phyloP scores from a whole-genome alignment of 1,140 invertebrate species.

The Caerostris darwini region DNA sequence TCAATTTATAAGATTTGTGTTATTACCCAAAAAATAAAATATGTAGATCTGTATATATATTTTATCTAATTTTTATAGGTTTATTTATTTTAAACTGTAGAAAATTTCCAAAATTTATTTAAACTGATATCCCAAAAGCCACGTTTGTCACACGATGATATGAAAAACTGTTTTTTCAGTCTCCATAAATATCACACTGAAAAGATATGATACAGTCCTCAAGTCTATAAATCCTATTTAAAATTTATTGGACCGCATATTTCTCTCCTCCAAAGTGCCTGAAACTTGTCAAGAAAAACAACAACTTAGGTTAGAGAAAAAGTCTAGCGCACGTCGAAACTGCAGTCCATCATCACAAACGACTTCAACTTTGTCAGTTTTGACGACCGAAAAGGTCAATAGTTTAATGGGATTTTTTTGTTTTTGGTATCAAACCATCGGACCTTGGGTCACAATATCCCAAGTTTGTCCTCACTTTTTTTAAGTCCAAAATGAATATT shows the following conservation, averaged over 20 bases:
- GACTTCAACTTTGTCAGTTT: conserved; percentile 1
- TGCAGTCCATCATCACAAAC: background rate
- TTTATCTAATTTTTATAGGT: too few species aligned
- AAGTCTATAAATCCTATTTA: background rate
- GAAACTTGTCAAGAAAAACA: background rate
- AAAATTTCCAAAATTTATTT: too few species aligned
- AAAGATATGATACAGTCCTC: background rate
- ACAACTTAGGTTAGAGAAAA: background rate
- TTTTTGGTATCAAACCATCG: background rate
- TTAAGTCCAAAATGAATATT: background rate
- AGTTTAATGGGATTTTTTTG: conserved; percentile 51
- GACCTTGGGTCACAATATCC: background rate
- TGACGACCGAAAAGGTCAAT: conserved; percentile 35
- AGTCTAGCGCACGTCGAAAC: background rate
- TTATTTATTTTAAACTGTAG: too few species aligned
- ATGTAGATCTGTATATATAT: too few species aligned
- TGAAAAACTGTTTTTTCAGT: background rate
- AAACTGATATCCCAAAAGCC: too few species aligned
- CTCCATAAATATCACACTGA: background rate
- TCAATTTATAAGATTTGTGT: too few species aligned
- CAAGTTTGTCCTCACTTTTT: background rate
- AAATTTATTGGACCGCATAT: conserved; percentile 20
- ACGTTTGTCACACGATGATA: background rate
- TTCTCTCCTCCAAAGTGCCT: background rate
- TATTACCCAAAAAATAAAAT: too few species aligned